phyloP scores from a whole-genome alignment of 2,113 vertebrate genomes.

The Dromiciops gliroides region DNA sequence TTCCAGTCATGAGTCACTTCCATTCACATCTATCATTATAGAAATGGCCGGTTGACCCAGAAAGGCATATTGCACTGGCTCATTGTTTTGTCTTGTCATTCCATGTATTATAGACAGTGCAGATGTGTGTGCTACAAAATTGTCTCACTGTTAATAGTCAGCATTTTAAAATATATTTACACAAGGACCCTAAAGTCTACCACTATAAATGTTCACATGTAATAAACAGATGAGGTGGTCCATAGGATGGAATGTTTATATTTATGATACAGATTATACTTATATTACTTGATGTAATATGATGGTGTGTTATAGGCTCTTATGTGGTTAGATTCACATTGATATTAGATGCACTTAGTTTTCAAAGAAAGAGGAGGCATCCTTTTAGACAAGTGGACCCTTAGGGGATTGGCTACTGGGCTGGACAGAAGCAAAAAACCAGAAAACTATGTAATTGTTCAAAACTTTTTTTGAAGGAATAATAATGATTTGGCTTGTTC shows the following conservation, averaged over 20 bases:
- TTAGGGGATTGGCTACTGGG: neutral
- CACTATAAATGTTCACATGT: neutral
- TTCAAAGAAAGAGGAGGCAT: constrained; percentile 30
- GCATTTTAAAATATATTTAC: neutral
- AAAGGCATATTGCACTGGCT: neutral
- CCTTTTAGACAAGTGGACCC: constrained; percentile 1
- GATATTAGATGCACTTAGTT: neutral
- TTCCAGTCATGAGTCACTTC: neutral
- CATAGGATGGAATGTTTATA: neutral
- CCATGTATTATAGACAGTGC: neutral
- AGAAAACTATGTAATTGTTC: neutral
- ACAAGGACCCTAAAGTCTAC: neutral
- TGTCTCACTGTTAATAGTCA: neutral
- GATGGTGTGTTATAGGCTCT: neutral
- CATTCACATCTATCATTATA: neutral
- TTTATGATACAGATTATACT: neutral
- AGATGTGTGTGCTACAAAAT: neutral
- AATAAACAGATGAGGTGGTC: neutral
- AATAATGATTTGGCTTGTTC: neutral
- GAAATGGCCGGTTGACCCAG: neutral
- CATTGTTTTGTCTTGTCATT: neutral
- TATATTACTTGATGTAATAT: neutral
- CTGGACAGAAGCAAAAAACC: neutral
- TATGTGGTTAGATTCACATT: neutral
- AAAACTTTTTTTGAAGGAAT: neutral